Evolutionary conservation across 2,888 invertebrate species (phyloP), one percentile per base, ranked within the genome.

Genomic region (Venustoraphidia nigricollis): DNA sequence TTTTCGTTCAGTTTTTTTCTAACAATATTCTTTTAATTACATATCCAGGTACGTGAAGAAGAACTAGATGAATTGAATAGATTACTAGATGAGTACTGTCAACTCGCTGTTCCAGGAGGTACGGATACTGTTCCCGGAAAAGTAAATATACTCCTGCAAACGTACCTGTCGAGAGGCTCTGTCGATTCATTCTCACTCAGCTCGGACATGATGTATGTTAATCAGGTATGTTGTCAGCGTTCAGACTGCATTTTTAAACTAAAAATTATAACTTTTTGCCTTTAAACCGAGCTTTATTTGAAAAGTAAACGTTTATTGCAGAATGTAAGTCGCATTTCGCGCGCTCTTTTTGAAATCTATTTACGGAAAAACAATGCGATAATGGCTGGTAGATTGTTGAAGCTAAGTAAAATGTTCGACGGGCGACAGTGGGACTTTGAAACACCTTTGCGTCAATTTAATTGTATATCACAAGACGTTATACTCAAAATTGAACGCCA

Each of bases 321-420:
- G 83, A 97, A 96, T 67, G 85, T 91, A 9, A 82, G 85, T 0
- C 77, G 97, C 47, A 91, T 98, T 56, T 78, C 87, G 8, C 76
- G 97, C 39, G 94, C 95, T 0, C 68, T 97, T 36, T 98, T 97
- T 66, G 96, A 98, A 60, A 88, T 97, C 53, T 88, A 89, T 0
- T 68, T 96, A 8, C 77, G 89, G 34, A 85, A 85, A 58, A 92
- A 91, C 62, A 93, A 91, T 73, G 86, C 97, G 0, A 74, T 90
- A 53, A 79, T 96, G 73, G 83, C 97, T 0, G 84, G 81, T 0
- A 72, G 91, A 8, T 81, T 96, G 54, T 73, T 98, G 1, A 78
- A 76, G 56, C 76, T 97, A 61, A 83, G 93, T 36, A 93, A 95
- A 69, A 92, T 92, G 83, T 73, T 98, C 53, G 96, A 98, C 62